Evolutionary conservation across 2,888 invertebrate species (phyloP).

Genomic region (Athrips mouffetella): DNA sequence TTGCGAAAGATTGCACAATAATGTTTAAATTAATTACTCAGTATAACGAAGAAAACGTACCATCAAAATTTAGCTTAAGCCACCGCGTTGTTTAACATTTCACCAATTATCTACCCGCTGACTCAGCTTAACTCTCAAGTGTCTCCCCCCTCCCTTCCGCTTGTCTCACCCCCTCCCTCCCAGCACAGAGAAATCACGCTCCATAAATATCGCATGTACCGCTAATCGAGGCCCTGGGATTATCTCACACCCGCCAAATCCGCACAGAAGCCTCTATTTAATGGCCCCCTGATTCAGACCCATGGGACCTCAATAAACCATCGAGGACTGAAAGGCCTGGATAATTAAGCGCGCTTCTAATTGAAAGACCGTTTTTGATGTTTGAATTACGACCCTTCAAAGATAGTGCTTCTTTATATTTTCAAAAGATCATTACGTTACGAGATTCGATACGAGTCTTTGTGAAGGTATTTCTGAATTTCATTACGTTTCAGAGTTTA

Average conservation of each 20-base stretch:
- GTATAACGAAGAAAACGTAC: too few relatives aligned
- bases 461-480: neutral
- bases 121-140: too few relatives aligned
- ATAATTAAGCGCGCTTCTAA: slow-evolving; percentile 11
- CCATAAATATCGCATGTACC: slow-evolving; percentile 20
- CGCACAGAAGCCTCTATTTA: slow-evolving; percentile 18
- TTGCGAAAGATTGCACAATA: too few relatives aligned
- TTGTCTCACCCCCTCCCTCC: too few relatives aligned
- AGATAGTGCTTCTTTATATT: slow-evolving; percentile 7
- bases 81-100: too few relatives aligned
- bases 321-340: slow-evolving; percentile 4
- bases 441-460: neutral
- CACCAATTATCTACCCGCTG: too few relatives aligned
- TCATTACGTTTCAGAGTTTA: too few relatives aligned
- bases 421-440: neutral
- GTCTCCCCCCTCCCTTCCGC: too few relatives aligned
- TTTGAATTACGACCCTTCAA: slow-evolving; percentile 8
- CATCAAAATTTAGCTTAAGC: too few relatives aligned
- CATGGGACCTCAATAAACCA: slow-evolving; percentile 21
- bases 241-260: slow-evolving; percentile 19
- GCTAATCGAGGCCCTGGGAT: slow-evolving; percentile 18
- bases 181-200: slow-evolving; percentile 16
- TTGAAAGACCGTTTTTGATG: slow-evolving; percentile 14
- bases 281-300: slow-evolving; percentile 23
- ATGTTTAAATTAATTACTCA: too few relatives aligned